A percentile compares a stretch with the other conserved stretches of the same genome.
Conservation (phyloP, 2,888 invertebrate genomes). For the Drosophila peninsularis region DNA sequence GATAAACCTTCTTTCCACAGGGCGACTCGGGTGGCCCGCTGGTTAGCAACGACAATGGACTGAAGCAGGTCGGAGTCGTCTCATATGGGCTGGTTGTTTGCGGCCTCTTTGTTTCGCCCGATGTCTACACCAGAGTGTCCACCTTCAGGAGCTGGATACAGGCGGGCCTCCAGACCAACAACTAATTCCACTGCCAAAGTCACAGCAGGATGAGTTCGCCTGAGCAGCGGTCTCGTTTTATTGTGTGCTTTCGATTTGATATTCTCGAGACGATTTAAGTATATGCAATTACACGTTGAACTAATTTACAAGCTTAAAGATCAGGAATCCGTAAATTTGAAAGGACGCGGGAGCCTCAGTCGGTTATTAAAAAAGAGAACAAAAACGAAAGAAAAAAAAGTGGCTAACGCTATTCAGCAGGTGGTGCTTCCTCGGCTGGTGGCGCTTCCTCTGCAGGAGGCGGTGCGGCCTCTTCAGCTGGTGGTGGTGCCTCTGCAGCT, state of each 20-base stretch:
- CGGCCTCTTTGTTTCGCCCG: slow-evolving; percentile 79
- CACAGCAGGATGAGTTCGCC: not conserved
- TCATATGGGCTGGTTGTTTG: slow-evolving; percentile 82
- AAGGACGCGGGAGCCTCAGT: not conserved
- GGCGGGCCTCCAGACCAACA: not conserved
- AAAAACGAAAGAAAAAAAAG: not conserved
- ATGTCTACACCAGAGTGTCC: slow-evolving; percentile 83
- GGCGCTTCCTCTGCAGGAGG: slow-evolving; percentile 4
- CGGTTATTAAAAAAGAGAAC: slow-evolving; percentile 6
- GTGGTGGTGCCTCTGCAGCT: slow-evolving; percentile 3
- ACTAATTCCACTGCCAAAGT: not conserved
- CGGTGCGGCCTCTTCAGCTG: slow-evolving; percentile 15
- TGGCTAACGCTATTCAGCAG: slow-evolving; percentile 20
- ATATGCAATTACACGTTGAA: slow-evolving; percentile 38
- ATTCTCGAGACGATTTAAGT: slow-evolving; percentile 8
- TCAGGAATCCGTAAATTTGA: not conserved
- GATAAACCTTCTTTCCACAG: slow-evolving; percentile 45
- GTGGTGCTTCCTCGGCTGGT: slow-evolving; percentile 17
- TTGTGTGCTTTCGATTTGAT: no score
- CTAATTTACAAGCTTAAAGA: slow-evolving; percentile 36
- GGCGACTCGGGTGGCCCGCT: slow-evolving; percentile 84
- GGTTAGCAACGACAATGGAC: slow-evolving; percentile 59
- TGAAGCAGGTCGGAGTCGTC: slow-evolving; percentile 81
- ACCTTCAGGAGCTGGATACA: slow-evolving; percentile 79
- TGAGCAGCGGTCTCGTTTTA: not conserved